Evolutionary conservation across 2,797 vertebrate species (phyloP).

Genomic region (Pelochelys cantorii): DNA sequence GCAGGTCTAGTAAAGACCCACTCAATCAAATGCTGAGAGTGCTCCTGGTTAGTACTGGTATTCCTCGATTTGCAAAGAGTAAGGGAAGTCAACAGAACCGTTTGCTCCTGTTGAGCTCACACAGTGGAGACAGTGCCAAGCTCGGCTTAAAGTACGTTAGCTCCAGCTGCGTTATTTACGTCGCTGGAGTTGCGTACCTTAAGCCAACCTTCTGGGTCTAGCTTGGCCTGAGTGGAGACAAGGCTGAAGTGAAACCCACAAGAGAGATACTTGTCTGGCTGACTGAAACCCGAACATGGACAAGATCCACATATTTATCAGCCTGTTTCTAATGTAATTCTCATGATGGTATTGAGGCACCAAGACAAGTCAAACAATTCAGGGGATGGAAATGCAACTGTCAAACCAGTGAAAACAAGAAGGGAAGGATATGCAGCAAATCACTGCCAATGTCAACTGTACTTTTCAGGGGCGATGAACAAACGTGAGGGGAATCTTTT

Average conservation of each 20-base stretch:
- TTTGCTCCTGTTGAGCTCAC: too few relatives aligned
- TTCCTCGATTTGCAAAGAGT: too few relatives aligned
- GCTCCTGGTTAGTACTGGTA: too few relatives aligned
- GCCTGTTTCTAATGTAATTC: background rate
- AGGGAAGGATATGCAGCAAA: background rate
- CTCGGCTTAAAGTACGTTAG: too few relatives aligned
- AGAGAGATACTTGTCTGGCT: background rate
- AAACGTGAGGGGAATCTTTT: background rate
- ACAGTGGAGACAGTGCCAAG: too few relatives aligned
- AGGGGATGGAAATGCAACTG: background rate
- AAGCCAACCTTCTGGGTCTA: too few relatives aligned
- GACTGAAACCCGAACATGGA: fast-evolving
- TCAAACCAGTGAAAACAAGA: background rate
- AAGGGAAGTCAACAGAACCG: too few relatives aligned
- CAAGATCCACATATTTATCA: background rate
- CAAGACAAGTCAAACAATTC: background rate
- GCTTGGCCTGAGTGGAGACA: background rate
- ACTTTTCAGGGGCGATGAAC: background rate
- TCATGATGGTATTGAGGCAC: fast-evolving
- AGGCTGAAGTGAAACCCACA: background rate
- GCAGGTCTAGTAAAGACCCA: too few relatives aligned
- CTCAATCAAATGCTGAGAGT: too few relatives aligned
- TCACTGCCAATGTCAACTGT: background rate
- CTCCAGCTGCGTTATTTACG: too few relatives aligned
- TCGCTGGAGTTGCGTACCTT: too few relatives aligned